phyloP scores from a whole-genome alignment of 2,113 vertebrate species.

The Callaeas wilsoni region DNA sequence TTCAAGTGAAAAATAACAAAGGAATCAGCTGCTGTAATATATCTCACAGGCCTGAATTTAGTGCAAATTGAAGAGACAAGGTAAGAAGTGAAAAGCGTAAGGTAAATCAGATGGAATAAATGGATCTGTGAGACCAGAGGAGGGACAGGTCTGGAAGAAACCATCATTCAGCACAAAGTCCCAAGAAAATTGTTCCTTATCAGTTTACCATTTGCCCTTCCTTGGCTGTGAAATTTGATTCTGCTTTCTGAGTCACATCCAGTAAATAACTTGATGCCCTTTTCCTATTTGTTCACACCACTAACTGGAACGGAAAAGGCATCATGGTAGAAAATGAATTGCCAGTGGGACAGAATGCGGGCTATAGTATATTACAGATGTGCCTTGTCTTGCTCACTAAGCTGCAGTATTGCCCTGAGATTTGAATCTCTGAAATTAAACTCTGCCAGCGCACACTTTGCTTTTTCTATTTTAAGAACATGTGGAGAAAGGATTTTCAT shows the following conservation, averaged over 20 bases:
- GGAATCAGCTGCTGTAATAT: not conserved
- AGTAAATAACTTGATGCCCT: not conserved
- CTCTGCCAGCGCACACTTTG: not conserved
- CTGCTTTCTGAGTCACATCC: not conserved
- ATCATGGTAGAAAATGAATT: not conserved
- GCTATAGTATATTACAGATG: not conserved
- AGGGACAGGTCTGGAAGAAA: not conserved
- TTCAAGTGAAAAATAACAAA: not conserved
- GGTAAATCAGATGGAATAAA: not conserved
- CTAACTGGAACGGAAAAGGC: not conserved
- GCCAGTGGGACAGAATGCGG: not conserved
- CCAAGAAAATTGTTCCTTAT: not conserved
- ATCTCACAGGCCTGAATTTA: not conserved
- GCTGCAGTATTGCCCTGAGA: not conserved
- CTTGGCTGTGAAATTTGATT: not conserved
- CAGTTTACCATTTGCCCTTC: not conserved
- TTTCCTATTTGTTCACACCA: not conserved
- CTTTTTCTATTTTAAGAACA: conserved; percentile 48
- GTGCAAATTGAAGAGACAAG: not conserved
- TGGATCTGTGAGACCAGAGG: not conserved
- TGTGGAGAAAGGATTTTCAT: conserved; percentile 22
- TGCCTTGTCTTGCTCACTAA: not conserved
- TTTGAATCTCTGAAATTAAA: not conserved
- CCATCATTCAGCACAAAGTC: not conserved
- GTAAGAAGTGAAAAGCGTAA: not conserved